Evolutionary conservation across 2,888 invertebrate genomes (phyloP), one percentile per base, ranked within the genome.

Genomic region (Plagodis dolabraria): DNA sequence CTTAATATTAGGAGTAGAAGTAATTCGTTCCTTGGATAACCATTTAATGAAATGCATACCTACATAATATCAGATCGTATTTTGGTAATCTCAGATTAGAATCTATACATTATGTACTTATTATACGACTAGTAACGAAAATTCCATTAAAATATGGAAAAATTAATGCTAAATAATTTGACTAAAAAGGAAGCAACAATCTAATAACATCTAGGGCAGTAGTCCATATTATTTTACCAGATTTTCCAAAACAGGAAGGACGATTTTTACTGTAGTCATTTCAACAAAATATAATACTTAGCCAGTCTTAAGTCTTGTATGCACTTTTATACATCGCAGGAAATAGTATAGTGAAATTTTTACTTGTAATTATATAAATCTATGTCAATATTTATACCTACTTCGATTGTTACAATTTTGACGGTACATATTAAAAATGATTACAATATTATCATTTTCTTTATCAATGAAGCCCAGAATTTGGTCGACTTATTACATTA

Each of bases 71-170:
- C 74, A 71, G 57, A 70, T 51, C 42, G 43, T 35, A 46, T 38
- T 44, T 43, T 35, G 36, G 43, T 51, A 47, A 51, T 55, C 47
- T 54, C 54, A 48, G 45, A 55, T 22, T 22, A 22, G 22, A 22
- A 22, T 22, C 22, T 22, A 22, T 22, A 22, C 22, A 47, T 36
- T 53, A 75, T 76, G 76, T 77, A 77, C 77, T 79, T 77, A 69
- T 65, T 64, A 68, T 68, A 79, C 68, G 79, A 79, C 79, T 79
- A 79, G 79, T 69, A 47, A 56, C 53, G 52, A 65, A 72, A 71
- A 65, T 68, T 72, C 67, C 67, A 69, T 69, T 65, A 70, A 64
- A 72, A 66, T 60, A 64, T 49, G 61, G 69, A 70, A 65, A 69
- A 75, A 70, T 67, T 71, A 70, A 65, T 57, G 64, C 72, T 75